Conservation (phyloP, 1,140 invertebrate genomes). For the Chironomus tepperi region DNA sequence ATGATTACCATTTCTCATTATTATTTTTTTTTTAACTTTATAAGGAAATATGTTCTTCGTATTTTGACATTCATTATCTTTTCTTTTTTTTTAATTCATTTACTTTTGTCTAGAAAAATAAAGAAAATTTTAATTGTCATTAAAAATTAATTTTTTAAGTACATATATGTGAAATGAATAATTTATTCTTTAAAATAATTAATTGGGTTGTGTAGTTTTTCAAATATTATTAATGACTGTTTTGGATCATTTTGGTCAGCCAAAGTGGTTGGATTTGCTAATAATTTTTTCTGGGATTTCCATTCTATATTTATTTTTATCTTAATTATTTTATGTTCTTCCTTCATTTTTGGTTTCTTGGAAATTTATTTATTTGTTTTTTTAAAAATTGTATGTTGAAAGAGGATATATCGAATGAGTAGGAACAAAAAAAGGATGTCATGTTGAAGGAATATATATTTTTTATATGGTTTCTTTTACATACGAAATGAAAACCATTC, state of each 20-base stretch:
- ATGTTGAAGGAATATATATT: no score
- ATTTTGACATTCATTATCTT: background rate
- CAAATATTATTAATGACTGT: background rate
- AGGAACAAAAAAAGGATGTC: no score
- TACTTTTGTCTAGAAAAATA: constrained; percentile 24
- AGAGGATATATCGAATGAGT: background rate
- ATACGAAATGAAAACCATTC: no score
- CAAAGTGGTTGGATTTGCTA: background rate
- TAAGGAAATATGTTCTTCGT: background rate
- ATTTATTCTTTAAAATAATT: constrained; percentile 7
- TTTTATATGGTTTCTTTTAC: no score
- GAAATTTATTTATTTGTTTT: constrained; percentile 6
- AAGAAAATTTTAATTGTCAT: constrained; percentile 9
- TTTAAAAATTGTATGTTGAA: background rate
- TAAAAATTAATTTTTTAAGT: background rate
- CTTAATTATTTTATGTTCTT: background rate
- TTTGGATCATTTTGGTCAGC: background rate
- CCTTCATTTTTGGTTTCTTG: background rate
- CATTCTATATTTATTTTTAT: background rate
- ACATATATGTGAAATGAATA: no score
- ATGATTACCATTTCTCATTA: background rate
- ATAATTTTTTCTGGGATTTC: background rate
- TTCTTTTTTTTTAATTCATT: background rate
- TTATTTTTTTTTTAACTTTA: constrained; percentile 1
- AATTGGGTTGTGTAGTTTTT: constrained; percentile 19